phyloP scores from a whole-genome alignment of 2,113 vertebrate genomes.

The Haplochromis burtoni region DNA sequence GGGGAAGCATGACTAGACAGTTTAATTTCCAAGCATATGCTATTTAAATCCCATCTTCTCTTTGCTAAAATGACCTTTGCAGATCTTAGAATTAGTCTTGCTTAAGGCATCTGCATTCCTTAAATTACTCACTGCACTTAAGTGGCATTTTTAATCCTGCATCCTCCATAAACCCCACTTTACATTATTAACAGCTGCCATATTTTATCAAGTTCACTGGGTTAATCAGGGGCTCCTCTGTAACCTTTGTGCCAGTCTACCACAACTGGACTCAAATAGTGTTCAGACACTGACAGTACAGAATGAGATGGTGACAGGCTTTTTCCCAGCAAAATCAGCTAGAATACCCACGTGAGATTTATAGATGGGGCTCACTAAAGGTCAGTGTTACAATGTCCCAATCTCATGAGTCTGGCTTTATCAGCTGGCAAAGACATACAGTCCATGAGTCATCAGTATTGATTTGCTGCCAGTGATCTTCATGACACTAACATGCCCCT shows the following conservation, averaged over 20 bases:
- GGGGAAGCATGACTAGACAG: not conserved
- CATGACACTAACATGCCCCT: slow-evolving; percentile 7
- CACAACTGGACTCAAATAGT: not conserved
- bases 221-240: not conserved
- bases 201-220: slow-evolving; percentile 23
- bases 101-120: not conserved
- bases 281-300: not conserved
- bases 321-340: not conserved
- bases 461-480: slow-evolving; percentile 50
- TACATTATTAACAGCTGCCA: slow-evolving; percentile 22
- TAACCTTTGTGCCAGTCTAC: not conserved
- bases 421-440: slow-evolving; percentile 30
- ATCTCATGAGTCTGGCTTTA: slow-evolving; percentile 33
- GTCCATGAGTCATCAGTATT: slow-evolving; percentile 44
- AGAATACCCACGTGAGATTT: slow-evolving; percentile 2
- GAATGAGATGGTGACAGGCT: not conserved
- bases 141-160: not conserved
- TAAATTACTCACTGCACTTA: not conserved
- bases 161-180: not conserved
- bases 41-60: not conserved
- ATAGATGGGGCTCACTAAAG: slow-evolving; percentile 8
- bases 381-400: slow-evolving; percentile 27
- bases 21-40: not conserved
- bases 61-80: not conserved
- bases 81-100: not conserved